These are phyloP conservation scores for Cairina moschata DNA, from an alignment of 2,113 vertebrate genomes.

Conservation along the genomic window DNA sequence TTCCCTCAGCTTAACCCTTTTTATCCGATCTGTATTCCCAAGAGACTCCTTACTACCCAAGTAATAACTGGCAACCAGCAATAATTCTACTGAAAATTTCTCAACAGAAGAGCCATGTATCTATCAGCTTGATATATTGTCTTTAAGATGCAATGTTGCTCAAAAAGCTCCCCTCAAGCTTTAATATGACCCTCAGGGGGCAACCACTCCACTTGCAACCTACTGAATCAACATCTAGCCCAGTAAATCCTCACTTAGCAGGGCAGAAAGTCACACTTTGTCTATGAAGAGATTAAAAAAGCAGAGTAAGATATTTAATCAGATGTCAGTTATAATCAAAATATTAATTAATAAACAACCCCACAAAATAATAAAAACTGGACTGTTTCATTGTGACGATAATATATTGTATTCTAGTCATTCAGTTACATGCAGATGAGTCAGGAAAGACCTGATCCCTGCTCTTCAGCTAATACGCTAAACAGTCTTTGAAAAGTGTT, in stretches of 20 bases:
- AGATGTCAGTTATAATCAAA: slow-evolving; percentile 18
- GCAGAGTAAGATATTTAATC: slow-evolving; percentile 48
- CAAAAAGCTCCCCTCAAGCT: slow-evolving; percentile 76
- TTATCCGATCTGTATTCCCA: slow-evolving; percentile 49
- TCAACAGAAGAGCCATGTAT: slow-evolving; percentile 67
- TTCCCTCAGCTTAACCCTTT: slow-evolving; percentile 72
- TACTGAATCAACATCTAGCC: slow-evolving; percentile 79
- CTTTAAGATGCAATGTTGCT: slow-evolving; percentile 75
- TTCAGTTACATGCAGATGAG: not conserved
- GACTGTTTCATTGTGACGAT: not conserved
- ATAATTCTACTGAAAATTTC: slow-evolving; percentile 72
- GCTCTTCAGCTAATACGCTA: not conserved
- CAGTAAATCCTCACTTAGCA: slow-evolving; percentile 77
- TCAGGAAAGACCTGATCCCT: not conserved
- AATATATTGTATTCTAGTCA: not conserved
- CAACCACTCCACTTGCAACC: slow-evolving; percentile 74
- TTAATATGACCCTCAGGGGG: slow-evolving; percentile 78
- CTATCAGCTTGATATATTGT: slow-evolving; percentile 77
- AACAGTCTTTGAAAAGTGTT: not conserved
- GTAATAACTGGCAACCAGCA: slow-evolving; percentile 71
- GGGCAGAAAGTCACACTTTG: slow-evolving; percentile 43
- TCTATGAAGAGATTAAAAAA: slow-evolving; percentile 36
- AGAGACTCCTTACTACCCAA: slow-evolving; percentile 67
- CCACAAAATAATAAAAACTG: not conserved
- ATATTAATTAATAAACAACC: not conserved